Percentiles rank a stretch among this genome's conserved stretches.
These are phyloP conservation scores for Margarornis squamiger DNA, from an alignment of 2,797 vertebrate genomes.

Conservation along the genomic window DNA sequence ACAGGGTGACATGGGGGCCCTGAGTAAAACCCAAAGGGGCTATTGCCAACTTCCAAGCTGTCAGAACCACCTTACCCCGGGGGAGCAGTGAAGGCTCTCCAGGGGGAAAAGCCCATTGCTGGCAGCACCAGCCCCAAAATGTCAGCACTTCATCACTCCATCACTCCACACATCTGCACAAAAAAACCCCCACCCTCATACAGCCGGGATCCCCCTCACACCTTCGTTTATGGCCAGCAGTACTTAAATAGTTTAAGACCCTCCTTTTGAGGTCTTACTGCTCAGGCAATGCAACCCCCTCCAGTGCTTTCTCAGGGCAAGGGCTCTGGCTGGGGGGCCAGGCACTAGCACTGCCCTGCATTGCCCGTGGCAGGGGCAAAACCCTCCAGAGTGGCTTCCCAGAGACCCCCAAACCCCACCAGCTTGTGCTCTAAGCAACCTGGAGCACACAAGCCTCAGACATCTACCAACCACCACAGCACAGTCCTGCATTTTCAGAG, in stretches of 20 bases:
- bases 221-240: neutral
- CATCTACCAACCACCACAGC: neutral
- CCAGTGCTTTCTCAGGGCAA: neutral
- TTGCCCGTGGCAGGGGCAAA: neutral
- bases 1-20: neutral
- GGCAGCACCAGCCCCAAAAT: neutral
- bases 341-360: neutral
- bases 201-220: neutral
- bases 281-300: neutral
- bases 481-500: neutral
- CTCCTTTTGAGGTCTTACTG: neutral
- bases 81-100: rapidly evolving
- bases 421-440: neutral
- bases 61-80: neutral
- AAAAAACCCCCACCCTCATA: no score
- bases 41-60: neutral
- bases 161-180: no score
- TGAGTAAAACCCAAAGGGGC: neutral
- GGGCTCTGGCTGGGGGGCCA: neutral
- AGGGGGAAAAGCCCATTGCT: no score
- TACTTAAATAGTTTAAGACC: neutral
- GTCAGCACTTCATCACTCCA: no score
- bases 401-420: neutral
- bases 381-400: neutral
- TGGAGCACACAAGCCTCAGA: rapidly evolving